A percentile compares a stretch with the other conserved stretches of the same genome.
These are phyloP conservation scores for Schizopygopsis malacanthus DNA, from an alignment of 2,797 vertebrate species.

Conservation along the genomic window DNA sequence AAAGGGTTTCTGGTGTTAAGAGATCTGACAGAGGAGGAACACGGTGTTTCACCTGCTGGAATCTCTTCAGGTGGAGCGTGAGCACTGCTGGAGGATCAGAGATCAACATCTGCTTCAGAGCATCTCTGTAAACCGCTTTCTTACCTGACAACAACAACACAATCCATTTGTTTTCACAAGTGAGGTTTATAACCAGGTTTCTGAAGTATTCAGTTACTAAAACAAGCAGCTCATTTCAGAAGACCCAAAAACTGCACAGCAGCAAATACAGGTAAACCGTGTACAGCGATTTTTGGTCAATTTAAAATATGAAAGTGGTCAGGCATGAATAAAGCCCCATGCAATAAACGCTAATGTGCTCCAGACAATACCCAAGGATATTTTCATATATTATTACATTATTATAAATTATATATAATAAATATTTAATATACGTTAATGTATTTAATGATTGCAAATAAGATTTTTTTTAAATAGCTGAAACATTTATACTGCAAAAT, in stretches of 20 bases:
- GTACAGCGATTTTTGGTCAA: too few species aligned
- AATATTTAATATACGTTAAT: too few species aligned
- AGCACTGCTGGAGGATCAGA: constrained; percentile 90
- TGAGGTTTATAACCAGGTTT: background rate
- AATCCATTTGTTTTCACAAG: background rate
- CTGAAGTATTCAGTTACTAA: background rate
- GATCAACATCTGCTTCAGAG: constrained; percentile 95
- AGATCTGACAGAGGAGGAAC: background rate
- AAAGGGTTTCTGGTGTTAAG: background rate
- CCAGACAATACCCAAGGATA: background rate
- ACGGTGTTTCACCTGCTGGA: constrained; percentile 86
- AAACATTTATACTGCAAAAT: background rate
- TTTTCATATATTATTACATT: background rate
- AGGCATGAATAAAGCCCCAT: too few species aligned
- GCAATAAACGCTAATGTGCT: too few species aligned
- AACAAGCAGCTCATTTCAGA: background rate
- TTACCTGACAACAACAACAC: constrained; percentile 74
- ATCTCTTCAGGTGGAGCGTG: constrained; percentile 96
- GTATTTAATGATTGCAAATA: background rate
- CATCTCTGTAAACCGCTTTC: constrained; percentile 90
- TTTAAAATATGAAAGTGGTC: too few species aligned
- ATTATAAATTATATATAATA: too few species aligned
- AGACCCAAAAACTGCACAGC: background rate
- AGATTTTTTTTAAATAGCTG: background rate
- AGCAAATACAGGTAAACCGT: too few species aligned